Evolutionary conservation across 2,797 vertebrate species (phyloP), one percentile per base, ranked within the genome.

Genomic region (Coluber constrictor): DNA sequence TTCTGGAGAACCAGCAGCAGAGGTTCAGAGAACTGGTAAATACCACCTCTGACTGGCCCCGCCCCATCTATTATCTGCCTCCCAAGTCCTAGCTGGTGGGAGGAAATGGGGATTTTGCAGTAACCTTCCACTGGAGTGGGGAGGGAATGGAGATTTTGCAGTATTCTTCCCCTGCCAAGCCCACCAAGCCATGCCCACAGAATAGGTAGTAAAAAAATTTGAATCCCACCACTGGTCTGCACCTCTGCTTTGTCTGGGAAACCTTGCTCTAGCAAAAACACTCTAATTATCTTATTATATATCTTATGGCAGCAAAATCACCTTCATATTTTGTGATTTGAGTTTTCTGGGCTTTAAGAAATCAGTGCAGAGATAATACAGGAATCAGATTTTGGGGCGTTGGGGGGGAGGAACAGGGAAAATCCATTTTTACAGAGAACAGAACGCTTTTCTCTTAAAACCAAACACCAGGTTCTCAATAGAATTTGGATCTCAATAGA

Each of bases 361-460:
- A 79, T 47, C 18, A 79, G 5, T 23, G 20, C 20, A 23, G 9
- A 43, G 3, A 43, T 79, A 79, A 70, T 15, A 66, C 12, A n/a
- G 32, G 11, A 43, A 23, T 79, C 37, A 23, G 18, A 79, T 43
- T 83, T 79, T 74, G n/a, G 0, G 12, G 66, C 2, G 1, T 7
- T 47, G 37, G 4, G 9, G 8, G 4, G 2, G 4, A 0, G 0
- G 3, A 0, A 4, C 20, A 25, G 37, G 74, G 10, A 43, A 43
- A 43, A 23, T 47, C 37, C 37, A 47, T 9, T 47, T 83, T 47
- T 47, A 83, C 37, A 23, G 9, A 83, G 9, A 83, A 83, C 9
- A 79, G 9, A 79, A 79, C 5, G 37, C 74, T 47, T 25, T 47
- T 23, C 37, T 83, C 4, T 25, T 25, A 12, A 47, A 83, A 83